phyloP scores from a whole-genome alignment of 2,797 vertebrate genomes.

The Percopsis omiscomaycus region DNA sequence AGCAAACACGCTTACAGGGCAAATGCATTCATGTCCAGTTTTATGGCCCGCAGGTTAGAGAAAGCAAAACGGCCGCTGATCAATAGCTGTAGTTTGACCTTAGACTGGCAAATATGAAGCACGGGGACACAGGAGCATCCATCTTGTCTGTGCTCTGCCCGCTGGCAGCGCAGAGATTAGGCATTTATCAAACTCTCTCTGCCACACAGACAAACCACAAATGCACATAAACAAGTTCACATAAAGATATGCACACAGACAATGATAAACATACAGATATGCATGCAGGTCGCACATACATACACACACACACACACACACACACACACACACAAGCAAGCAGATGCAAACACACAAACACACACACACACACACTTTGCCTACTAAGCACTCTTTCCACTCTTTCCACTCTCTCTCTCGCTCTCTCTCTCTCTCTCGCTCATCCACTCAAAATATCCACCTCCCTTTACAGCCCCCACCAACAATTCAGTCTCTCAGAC shows the following conservation, averaged over 20 bases:
- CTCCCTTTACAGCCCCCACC: background rate
- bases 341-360: too few species aligned
- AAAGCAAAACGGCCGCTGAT: constrained; percentile 8
- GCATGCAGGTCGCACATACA: constrained; percentile 6
- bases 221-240: background rate
- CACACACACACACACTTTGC: too few species aligned
- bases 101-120: constrained; percentile 30
- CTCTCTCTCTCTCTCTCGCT: background rate
- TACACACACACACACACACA: constrained; percentile 7
- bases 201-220: constrained; percentile 5
- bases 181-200: constrained; percentile 31
- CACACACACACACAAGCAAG: background rate
- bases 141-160: constrained; percentile 42
- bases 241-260: background rate
- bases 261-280: constrained; percentile 7
- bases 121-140: constrained; percentile 36
- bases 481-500: constrained; percentile 35
- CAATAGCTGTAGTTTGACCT: constrained; percentile 16
- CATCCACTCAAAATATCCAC: constrained; percentile 41
- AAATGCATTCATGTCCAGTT: background rate
- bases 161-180: constrained; percentile 48
- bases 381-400: background rate
- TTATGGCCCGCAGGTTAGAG: background rate
- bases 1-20: background rate
- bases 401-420: background rate